phyloP scores from a whole-genome alignment of 2,797 vertebrate genomes.

The Mormyrops attenuatus region DNA sequence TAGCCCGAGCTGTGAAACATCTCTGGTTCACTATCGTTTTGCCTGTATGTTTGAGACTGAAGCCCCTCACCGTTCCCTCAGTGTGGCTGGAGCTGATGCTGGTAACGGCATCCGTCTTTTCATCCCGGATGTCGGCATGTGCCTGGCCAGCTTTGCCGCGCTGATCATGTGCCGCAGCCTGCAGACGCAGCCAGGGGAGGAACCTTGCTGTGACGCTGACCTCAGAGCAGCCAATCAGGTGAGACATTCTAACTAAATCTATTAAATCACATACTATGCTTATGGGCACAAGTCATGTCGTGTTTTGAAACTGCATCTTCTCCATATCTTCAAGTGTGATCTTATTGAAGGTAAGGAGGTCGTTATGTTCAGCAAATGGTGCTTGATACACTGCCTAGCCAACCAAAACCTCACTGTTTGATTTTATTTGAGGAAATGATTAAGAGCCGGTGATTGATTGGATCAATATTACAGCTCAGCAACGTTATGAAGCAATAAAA shows the following conservation, averaged over 20 bases:
- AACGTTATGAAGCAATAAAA: background rate
- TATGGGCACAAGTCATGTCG: background rate
- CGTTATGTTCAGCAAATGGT: background rate
- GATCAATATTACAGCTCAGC: background rate
- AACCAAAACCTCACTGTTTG: background rate
- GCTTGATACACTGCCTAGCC: background rate
- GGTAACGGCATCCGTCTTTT: slow-evolving; percentile 93
- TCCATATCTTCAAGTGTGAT: background rate
- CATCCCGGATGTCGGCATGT: slow-evolving; percentile 93
- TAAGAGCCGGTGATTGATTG: background rate
- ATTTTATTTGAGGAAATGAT: background rate
- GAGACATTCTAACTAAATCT: slow-evolving; percentile 30
- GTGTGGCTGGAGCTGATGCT: slow-evolving; percentile 85
- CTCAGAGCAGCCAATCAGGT: slow-evolving; percentile 88
- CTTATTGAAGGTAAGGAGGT: background rate
- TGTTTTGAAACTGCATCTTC: slow-evolving; percentile 27
- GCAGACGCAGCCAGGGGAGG: slow-evolving; percentile 63
- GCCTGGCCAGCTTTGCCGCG: slow-evolving; percentile 76
- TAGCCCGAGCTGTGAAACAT: background rate
- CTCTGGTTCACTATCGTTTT: background rate
- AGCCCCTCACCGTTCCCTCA: slow-evolving; percentile 38
- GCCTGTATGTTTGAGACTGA: background rate
- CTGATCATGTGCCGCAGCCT: slow-evolving; percentile 91
- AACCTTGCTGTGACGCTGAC: slow-evolving; percentile 79
- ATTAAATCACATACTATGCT: background rate